Base-by-base conservation (phyloP, 2,113 vertebrate species). In the Polypterus senegalus region DNA sequence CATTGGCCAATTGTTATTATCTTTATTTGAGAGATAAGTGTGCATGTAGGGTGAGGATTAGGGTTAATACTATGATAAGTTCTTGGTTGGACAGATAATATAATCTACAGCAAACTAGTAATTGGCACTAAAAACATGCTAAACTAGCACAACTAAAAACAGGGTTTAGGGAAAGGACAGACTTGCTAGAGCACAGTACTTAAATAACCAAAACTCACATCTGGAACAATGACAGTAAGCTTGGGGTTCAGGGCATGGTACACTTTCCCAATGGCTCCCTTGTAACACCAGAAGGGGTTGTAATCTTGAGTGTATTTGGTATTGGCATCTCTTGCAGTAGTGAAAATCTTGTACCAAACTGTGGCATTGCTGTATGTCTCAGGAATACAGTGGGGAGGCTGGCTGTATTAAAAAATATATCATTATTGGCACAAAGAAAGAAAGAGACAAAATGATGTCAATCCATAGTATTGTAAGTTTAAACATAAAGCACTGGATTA, bases 211-310 rank as follows among this genome's bases (percentile, higher is more conserved):
- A 7, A 11, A 91, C 93, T 94, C 81, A 98, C 96, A 48, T 98
- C 93, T 58, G 94, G 94, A 65, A 98, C 89, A 54, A 98, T 93
- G 63, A 98, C 92, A 0, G 94, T 98, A 2, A 98, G 89, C 66
- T 98, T 98, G 66, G 96, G 94, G 65, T 97, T 98, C 67, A 98
- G 81, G 48, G 93, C 84, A 1, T 98, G 96, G 72, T 98, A 98
- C 63, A 98, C 90, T 69, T 98, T 98, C 51, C 96, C 96, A 3
- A 98, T 85, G 46, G 96, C 96, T 69, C 96, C 94, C 73, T 98
- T 98, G 66, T 98, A 98, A 91, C 94, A 98, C 94, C 94, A 98
- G 83, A 98, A 93, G 0, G 96, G 94, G 74, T 98, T 98, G 76
- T 97, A 98, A 67, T 98, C 96, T 73, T 98, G 96, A 4, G 91